Evolutionary conservation across 2,113 vertebrate species (phyloP).

Genomic region (Mastomys coucha): DNA sequence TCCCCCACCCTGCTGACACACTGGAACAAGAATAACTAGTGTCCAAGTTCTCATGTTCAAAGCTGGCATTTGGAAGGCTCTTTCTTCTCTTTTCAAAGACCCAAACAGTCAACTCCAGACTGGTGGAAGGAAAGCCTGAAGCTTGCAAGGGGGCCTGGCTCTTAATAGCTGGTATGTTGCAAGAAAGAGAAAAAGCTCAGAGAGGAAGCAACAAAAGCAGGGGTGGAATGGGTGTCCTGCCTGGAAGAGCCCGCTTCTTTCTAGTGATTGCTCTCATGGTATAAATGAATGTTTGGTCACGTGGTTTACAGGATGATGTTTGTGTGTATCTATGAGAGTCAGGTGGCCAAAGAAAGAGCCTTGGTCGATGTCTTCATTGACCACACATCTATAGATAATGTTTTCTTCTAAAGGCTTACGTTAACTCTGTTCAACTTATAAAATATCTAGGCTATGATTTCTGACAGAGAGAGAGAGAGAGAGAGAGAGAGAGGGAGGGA

Average conservation of each 20-base stretch:
- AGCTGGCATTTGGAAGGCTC: neutral
- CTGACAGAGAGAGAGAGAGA: neutral
- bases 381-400: neutral
- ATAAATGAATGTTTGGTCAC: neutral
- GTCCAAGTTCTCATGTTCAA: neutral
- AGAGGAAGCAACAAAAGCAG: neutral
- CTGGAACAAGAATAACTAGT: neutral
- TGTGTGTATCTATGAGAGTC: neutral
- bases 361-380: neutral
- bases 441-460: neutral
- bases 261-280: neutral
- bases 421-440: neutral
- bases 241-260: neutral
- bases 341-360: neutral
- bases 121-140: neutral
- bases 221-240: neutral
- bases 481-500: neutral
- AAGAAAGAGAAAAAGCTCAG: neutral
- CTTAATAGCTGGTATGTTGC: neutral
- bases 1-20: neutral
- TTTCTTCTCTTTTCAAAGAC: neutral
- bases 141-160: neutral
- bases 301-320: neutral
- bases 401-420: neutral
- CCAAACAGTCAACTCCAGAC: neutral